phyloP scores from a whole-genome alignment of 2,113 vertebrate genomes.

The Xiphias gladius region DNA sequence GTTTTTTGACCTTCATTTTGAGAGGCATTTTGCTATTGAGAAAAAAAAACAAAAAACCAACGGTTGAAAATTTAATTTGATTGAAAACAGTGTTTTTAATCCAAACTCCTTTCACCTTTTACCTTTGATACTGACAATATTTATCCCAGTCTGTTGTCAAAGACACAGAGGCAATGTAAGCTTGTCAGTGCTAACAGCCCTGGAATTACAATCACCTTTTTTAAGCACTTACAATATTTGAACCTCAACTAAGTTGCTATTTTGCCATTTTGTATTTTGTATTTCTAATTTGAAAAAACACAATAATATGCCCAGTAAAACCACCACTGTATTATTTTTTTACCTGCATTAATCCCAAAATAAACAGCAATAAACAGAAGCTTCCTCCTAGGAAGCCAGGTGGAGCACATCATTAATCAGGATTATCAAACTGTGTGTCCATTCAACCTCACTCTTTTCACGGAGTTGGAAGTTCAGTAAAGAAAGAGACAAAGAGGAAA shows the following conservation, averaged over 20 bases:
- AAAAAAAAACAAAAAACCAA: not conserved
- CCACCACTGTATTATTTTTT: not conserved
- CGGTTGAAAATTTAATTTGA: not conserved
- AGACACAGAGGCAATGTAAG: not conserved
- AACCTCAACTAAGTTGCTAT: not conserved
- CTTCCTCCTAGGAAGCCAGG: not conserved
- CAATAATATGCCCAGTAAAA: not conserved
- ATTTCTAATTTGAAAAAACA: not conserved
- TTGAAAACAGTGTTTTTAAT: not conserved
- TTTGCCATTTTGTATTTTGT: too few relatives aligned
- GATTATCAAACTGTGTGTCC: not conserved
- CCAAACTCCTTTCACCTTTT: not conserved
- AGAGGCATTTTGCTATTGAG: not conserved
- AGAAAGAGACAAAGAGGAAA: not conserved
- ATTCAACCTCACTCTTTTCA: not conserved
- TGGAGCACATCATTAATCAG: not conserved
- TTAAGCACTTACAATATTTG: not conserved
- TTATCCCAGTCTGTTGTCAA: not conserved
- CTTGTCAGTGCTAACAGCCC: not conserved
- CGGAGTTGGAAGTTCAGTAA: not conserved
- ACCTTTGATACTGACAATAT: not conserved
- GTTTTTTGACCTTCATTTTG: not conserved
- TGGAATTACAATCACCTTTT: not conserved
- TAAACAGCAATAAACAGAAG: too few relatives aligned
- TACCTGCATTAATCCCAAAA: not conserved